These are phyloP conservation scores for Kryptopterus vitreolus DNA, from an alignment of 2,797 vertebrate genomes.

Conservation along the genomic window DNA sequence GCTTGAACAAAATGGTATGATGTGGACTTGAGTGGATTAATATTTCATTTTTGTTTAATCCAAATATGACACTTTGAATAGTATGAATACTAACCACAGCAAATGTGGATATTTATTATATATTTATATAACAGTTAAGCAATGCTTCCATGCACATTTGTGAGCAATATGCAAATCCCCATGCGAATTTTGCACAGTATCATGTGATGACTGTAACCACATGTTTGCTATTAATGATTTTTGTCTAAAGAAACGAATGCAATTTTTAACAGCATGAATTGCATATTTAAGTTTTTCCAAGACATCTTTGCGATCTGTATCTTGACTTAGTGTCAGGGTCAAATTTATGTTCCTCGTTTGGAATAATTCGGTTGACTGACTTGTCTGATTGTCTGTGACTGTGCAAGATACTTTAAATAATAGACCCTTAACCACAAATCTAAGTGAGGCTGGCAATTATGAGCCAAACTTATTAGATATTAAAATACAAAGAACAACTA, in stretches of 20 bases:
- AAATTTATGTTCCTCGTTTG: neutral
- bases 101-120: slow-evolving; percentile 6
- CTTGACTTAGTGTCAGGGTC: neutral
- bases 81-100: neutral
- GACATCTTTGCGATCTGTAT: neutral
- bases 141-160: neutral
- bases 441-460: neutral
- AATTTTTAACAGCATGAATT: neutral
- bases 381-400: neutral
- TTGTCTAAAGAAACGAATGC: neutral
- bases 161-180: neutral
- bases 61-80: neutral
- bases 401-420: neutral
- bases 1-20: neutral
- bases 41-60: neutral
- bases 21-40: no score
- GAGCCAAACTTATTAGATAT: neutral
- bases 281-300: neutral
- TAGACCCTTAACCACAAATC: neutral
- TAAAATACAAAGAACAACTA: neutral
- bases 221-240: slow-evolving; percentile 1
- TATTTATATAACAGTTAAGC: neutral
- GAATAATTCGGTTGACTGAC: neutral
- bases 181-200: neutral
- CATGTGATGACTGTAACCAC: slow-evolving; percentile 15